Base-by-base conservation (phyloP, 1,140 invertebrate species). In the Eriocheir sinensis region DNA sequence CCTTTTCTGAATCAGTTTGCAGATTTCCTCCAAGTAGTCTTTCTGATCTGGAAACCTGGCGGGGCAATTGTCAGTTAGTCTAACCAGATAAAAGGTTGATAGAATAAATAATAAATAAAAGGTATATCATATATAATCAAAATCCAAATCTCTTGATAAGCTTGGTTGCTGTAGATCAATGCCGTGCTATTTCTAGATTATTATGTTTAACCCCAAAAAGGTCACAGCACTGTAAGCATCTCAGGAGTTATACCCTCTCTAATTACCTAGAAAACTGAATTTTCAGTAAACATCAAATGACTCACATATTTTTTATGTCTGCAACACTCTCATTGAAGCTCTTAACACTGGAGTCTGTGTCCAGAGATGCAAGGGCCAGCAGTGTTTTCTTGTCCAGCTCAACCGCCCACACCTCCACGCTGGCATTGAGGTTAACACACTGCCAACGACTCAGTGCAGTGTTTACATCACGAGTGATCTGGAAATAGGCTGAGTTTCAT, bases 371-470 rank as follows among this genome's bases (percentile, higher is more conserved):
- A 40, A 95, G 72, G 9, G 94, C 81, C 6, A 92, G 40, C n/a
- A 93, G 27, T 3, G 91, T 34, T 34, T 83, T 92, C 48, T 90
- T 92, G 32, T 95, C 94, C 81, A 95, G 44, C 34, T 95, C 94
- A 21, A 95, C 94, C 0, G 94, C 91, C 94, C 91, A 95, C 27
- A 95, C 91, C 30, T 95, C 94, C 60, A 95, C 85, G 38, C 30
- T 72, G 32, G 94, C 89, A 27, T 79, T 92, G 8, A 83, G 21
- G 21, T n/a, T 72, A 21, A 95, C 21, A 41, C 48, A 79, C 48
- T 91, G 90, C 94, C 94, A 95, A 0, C 91, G 90, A 89, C 48
- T 80, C 27, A 94, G 38, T 41, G 93, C 88, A 36, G 17, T 17
- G 38, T 32, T 89, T n/a, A 94, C 93, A 89, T 94, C 93, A 89